A percentile compares a stretch with the other conserved stretches of the same genome.
Conservation (phyloP, 2,797 vertebrate genomes). For the Bryconaethiops microstoma region DNA sequence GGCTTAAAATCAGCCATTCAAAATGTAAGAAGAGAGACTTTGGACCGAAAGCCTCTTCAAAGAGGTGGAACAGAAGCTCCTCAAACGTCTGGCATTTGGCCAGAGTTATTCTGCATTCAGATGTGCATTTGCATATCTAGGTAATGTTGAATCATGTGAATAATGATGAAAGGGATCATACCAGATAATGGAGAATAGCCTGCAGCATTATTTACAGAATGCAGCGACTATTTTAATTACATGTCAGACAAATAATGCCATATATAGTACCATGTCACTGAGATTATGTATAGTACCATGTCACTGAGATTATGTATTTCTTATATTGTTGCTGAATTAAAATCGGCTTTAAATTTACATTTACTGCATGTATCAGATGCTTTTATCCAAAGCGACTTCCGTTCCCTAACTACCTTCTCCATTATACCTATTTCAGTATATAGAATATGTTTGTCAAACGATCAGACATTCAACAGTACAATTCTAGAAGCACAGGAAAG, state of each 20-base stretch:
- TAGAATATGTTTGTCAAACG: too few species aligned
- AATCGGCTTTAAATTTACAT: too few species aligned
- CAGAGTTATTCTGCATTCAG: neutral
- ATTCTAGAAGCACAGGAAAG: too few species aligned
- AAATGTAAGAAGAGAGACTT: neutral
- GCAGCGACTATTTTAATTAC: neutral
- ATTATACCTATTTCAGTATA: too few species aligned
- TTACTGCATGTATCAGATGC: too few species aligned
- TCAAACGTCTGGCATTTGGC: neutral
- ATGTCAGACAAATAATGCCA: neutral
- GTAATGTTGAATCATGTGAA: constrained; percentile 8
- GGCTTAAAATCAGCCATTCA: neutral
- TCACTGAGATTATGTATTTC: too few species aligned
- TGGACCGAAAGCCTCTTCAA: neutral
- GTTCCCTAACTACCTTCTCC: too few species aligned
- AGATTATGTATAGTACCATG: too few species aligned
- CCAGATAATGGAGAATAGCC: neutral
- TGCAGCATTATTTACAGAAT: neutral
- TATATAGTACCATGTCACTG: neutral
- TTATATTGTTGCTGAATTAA: too few species aligned
- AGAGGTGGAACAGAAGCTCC: neutral
- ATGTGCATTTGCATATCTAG: constrained; percentile 1
- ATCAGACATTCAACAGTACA: too few species aligned
- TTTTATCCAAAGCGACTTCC: too few species aligned
- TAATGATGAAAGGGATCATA: neutral